Base-by-base conservation (phyloP, 2,113 vertebrate genomes). In the Hemiscyllium ocellatum region DNA sequence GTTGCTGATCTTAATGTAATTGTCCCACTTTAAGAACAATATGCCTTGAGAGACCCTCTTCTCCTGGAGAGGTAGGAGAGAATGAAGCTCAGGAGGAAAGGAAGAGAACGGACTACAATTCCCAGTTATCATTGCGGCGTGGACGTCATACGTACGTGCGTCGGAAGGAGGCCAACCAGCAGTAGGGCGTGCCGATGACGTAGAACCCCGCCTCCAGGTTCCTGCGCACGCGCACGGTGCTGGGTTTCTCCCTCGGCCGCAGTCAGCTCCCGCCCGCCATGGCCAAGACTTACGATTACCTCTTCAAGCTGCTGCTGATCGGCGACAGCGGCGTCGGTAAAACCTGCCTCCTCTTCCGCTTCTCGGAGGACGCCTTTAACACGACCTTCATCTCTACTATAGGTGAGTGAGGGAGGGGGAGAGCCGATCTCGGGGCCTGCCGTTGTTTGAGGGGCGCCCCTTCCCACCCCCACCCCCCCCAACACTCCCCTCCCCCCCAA, bases 241-340 rank as follows among this genome's bases (percentile, higher is more conserved):
- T 80, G 12, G 76, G 33, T 20, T 24, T 70, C 5, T 8, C n/a
- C n/a, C 15, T 10, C 37, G n/a, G 96, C 96, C 95, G 96, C 95
- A 96, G 87, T 52, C 5, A 47, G 76, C 90, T 98, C 98, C 98
- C 97, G 93, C 20, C 10, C 66, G n/a, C 61, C 12, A 95, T 95
- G 95, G 95, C 95, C 89, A 96, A 96, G 96, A 78, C 96, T 8
- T 96, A 96, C 96, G 96, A 96, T 76, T 96, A 91, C 68, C 90
- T 96, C 56, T 96, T 96, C 86, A 96, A 96, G 33, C 89, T 96
- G 85, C 86, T 96, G 86, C 90, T 96, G 56, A 96, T 96, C 89
- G 95, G 95, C 20, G 95, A 96, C 89, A 91, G 85, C 89, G 95
- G 95, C 47, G 96, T 96, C 37, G 96, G 96, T 15, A 96, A 96